These are phyloP conservation scores for Osmerus mordax DNA, from an alignment of 2,113 vertebrate genomes.

Conservation along the genomic window DNA sequence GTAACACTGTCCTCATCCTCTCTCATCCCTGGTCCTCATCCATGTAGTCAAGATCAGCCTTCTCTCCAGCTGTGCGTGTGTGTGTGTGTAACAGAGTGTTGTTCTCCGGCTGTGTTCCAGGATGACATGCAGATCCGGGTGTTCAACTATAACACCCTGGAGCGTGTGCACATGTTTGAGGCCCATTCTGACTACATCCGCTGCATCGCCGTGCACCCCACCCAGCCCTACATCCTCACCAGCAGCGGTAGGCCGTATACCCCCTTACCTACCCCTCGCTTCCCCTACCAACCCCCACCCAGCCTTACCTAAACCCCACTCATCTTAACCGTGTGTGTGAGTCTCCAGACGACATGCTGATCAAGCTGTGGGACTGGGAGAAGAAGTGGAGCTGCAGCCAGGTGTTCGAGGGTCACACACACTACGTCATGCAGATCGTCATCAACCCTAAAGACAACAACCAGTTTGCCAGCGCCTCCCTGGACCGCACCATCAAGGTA, in stretches of 20 bases:
- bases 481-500: conserved; percentile 94
- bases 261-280: background rate
- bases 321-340: background rate
- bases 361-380: conserved; percentile 99
- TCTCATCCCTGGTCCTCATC: no score
- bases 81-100: background rate
- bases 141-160: conserved; percentile 98
- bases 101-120: conserved; percentile 52
- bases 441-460: conserved; percentile 99
- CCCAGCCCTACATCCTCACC: conserved; percentile 97
- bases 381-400: conserved; percentile 99
- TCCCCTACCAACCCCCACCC: background rate
- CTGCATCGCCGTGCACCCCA: conserved; percentile 96
- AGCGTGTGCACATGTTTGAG: conserved; percentile 98
- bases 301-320: background rate
- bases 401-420: conserved; percentile 99
- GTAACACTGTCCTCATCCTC: conserved; percentile 37
- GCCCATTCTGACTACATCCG: conserved; percentile 98
- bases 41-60: no score
- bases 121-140: conserved; percentile 99
- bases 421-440: conserved; percentile 99
- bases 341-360: conserved; percentile 93
- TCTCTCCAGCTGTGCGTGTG: no score
- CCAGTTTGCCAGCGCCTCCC: conserved; percentile 96
- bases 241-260: conserved; percentile 85